Conservation (phyloP, 2,888 invertebrate genomes). For the Sialis fuliginosa region DNA sequence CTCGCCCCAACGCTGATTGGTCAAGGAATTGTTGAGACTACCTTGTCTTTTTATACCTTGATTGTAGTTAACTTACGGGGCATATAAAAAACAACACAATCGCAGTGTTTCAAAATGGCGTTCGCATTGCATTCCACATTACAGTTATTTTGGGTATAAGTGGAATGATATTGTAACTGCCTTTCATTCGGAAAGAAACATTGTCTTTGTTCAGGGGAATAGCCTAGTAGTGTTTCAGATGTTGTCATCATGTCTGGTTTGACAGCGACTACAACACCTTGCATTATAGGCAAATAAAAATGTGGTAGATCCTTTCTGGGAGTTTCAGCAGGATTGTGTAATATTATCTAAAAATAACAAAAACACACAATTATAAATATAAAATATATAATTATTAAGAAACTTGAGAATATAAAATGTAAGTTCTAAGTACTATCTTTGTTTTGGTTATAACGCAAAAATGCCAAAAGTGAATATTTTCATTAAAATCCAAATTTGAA, state of each 20-base stretch:
- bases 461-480: no score
- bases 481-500: no score
- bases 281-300: conserved; percentile 48
- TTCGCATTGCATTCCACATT: conserved; percentile 56
- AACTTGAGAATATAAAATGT: not conserved
- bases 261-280: conserved; percentile 52
- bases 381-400: conserved; percentile 1
- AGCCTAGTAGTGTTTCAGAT: conserved; percentile 41
- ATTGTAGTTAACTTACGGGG: conserved; percentile 31
- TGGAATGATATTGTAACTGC: conserved; percentile 41
- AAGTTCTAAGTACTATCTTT: no score
- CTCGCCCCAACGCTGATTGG: no score
- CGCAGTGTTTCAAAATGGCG: conserved; percentile 40
- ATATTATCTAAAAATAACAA: conserved; percentile 28
- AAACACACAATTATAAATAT: not conserved
- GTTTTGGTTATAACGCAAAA: no score
- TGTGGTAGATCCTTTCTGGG: conserved; percentile 50
- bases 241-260: conserved; percentile 64
- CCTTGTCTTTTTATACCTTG: no score
- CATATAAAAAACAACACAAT: conserved; percentile 55
- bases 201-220: conserved; percentile 43
- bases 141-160: conserved; percentile 57
- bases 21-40: no score
- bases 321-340: conserved; percentile 51
- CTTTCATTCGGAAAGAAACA: conserved; percentile 52